Base-by-base conservation (phyloP, 2,113 vertebrate genomes). In the Crotalus tigris region DNA sequence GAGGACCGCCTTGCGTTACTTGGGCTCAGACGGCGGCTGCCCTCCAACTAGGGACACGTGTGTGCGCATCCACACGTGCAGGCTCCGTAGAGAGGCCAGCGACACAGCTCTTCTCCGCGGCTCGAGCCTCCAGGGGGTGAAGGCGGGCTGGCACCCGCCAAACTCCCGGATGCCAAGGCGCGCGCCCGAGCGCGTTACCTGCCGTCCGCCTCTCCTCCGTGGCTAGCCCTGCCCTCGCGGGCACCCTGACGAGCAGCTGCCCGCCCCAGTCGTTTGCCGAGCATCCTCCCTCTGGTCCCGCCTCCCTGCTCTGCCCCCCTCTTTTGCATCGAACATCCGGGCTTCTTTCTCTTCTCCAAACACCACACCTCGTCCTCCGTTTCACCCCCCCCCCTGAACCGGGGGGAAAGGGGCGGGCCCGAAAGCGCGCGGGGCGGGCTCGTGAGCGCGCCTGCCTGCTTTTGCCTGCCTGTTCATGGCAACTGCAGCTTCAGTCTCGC, bases 251-350 rank as follows among this genome's bases (percentile, higher is more conserved):
- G 88, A 24, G 21, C 92, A 89, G 92, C 24, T 54, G 15, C 87
- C 92, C 13, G 23, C 64, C 3, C 87, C 92, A 92, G 11, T 90
- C 53, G 1, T 7, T 55, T 12, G 46, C 54, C 19, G 1, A n/a
- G 44, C 15, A 21, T 61, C 90, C 51, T 11, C 57, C 90, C 94
- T 94, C 91, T 86, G 49, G 54, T 15, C 87, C 87, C 90, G 33
- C 93, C 98, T 96, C 33, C 23, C 53, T 19, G 69, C 33, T 29
- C 58, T 58, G 92, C 86, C 94, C 95, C 96, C 97, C 96, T 97
- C 96, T 98, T 98, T 98, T 98, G 98, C 98, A 98, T 97, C 98
- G 98, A 98, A 99, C 98, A 99, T 99, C 99, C 99, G 99, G 98
- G 98, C 69, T 39, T 33, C n/a, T 81, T 33, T n/a, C 69, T 81